phyloP scores from a whole-genome alignment of 2,888 invertebrate species.

The Sminthurides aquaticus region DNA sequence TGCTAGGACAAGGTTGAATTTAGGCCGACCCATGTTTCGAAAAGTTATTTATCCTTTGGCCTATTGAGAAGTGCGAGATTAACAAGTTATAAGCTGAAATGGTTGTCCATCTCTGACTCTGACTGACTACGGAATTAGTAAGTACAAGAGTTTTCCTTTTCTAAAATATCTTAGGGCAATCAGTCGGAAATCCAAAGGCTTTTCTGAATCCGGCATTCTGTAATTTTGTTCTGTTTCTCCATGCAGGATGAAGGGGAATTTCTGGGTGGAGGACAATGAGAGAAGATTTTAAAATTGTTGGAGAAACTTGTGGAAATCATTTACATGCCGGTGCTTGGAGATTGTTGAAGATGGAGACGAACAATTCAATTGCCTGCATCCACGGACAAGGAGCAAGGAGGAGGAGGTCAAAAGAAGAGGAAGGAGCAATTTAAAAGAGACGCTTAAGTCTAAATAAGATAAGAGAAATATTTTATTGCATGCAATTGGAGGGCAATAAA shows the following conservation, averaged over 20 bases:
- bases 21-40: no score
- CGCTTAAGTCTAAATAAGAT: conserved; percentile 3
- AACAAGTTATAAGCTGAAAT: no score
- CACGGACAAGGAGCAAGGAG: background rate
- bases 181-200: background rate
- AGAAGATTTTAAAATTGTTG: no score
- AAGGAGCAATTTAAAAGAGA: background rate
- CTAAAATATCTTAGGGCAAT: background rate
- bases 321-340: no score
- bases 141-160: no score
- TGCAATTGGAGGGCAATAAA: conserved; percentile 2
- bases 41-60: no score
- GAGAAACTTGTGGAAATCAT: no score
- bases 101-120: no score
- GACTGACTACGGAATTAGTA: no score
- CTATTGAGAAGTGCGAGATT: no score
- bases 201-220: background rate
- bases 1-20: no score
- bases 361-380: background rate
- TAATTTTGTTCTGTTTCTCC: background rate
- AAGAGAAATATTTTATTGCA: conserved; percentile 3
- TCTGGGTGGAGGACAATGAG: no score
- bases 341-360: background rate
- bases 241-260: background rate
- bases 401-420: background rate